These are phyloP conservation scores for Parnassius glacialis DNA, from an alignment of 2,888 invertebrate species.

Conservation along the genomic window DNA sequence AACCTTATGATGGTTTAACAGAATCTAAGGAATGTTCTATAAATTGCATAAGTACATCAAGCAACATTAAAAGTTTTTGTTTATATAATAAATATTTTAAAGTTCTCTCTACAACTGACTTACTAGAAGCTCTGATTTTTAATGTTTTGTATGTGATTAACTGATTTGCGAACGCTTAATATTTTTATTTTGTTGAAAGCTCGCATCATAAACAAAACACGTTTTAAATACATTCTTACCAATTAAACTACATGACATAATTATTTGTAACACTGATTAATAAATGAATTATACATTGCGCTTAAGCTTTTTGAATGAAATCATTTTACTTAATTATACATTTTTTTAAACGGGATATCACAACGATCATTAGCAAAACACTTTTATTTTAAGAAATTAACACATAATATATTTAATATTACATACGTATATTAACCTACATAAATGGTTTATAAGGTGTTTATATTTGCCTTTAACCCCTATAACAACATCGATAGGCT, in stretches of 20 bases:
- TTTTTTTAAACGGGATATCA: neutral
- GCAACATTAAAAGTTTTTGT: too few relatives aligned
- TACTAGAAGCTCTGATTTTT: slow-evolving; percentile 71
- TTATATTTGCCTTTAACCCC: neutral
- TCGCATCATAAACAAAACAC: too few relatives aligned
- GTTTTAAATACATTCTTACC: too few relatives aligned
- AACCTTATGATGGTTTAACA: too few relatives aligned
- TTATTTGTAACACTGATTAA: too few relatives aligned
- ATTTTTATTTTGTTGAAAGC: too few relatives aligned
- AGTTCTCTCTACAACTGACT: slow-evolving; percentile 50
- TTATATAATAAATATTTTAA: slow-evolving; percentile 1
- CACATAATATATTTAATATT: slow-evolving; percentile 7
- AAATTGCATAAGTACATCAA: too few relatives aligned
- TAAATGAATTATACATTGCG: neutral
- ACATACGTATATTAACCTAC: neutral
- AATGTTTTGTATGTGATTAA: slow-evolving; percentile 38
- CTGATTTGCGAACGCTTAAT: too few relatives aligned
- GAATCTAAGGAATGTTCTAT: too few relatives aligned
- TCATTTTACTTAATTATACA: slow-evolving; percentile 2
- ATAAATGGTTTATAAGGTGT: neutral
- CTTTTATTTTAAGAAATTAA: slow-evolving; percentile 5
- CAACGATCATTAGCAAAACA: neutral
- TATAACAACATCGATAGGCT: slow-evolving; percentile 20
- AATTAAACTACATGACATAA: too few relatives aligned
- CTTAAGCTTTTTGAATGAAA: slow-evolving; percentile 8